Base-by-base conservation (phyloP, 2,888 invertebrate genomes). In the Lagria hirta region DNA sequence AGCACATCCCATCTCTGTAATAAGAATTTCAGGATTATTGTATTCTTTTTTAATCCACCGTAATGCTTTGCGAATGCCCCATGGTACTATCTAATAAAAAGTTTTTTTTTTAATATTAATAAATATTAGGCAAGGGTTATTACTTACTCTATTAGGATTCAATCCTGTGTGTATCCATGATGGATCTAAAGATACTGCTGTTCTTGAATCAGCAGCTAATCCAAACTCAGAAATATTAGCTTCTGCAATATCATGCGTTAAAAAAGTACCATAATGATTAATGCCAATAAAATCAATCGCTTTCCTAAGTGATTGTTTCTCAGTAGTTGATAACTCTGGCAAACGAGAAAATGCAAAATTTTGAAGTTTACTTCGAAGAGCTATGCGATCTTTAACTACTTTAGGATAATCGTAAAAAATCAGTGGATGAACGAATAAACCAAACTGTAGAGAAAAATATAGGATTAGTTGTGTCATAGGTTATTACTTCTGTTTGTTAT, bases 1-100 rank as follows among this genome's bases (percentile, higher is more conserved):
- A 10, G 26, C 8, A 26, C 12, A 12, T 26, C 26, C 26, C 3
- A 7, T 11, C 12, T 26, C 26, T 2, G 26, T 26, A 26, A 26
- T 26, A 2, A 26, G 11, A 26, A 26, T 26, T 11, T 6, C 26
- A 11, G 26, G 3, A 8, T 26, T 3, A 7, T 11, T 11, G 7
- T 26, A 26, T 3, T 12, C 12, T 7, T n/a, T 12, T n/a, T 26
- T n/a, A 3, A 26, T 12, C 8, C 11, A 26, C 7, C 12, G 8
- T 3, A 26, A 12, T 3, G 12, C n/a, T 5, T 26, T 26, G 7
- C 26, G n/a, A 3, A 26, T 11, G 6, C 26, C 26, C 26, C 26
- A 26, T 6, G 26, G 26, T 3, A 26, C 26, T 26, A 26, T 12
- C 2, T n/a, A 2, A n/a, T 12, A 26, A n/a, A n/a, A n/a, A n/a